These are phyloP conservation scores for Malthinus flaveolus DNA, from an alignment of 2,888 invertebrate genomes.

Conservation along the genomic window DNA sequence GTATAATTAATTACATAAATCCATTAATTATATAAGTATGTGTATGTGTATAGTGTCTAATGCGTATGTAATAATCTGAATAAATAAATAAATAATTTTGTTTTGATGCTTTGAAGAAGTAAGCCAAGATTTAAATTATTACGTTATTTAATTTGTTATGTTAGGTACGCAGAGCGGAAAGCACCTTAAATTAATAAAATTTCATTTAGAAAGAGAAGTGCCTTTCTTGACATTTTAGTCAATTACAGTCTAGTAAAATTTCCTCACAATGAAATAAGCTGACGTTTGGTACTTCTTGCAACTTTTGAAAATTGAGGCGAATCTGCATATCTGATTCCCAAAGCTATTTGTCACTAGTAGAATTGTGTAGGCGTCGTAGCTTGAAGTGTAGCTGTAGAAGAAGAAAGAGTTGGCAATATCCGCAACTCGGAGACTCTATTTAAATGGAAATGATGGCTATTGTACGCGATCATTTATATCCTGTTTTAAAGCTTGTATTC, in stretches of 20 bases:
- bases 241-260: constrained; percentile 23
- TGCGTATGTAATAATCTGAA: too few relatives aligned
- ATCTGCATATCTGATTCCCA: constrained; percentile 45
- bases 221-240: constrained; percentile 16
- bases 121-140: too few relatives aligned
- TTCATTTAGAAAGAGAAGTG: not conserved
- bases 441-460: constrained; percentile 49
- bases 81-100: too few relatives aligned
- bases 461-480: constrained; percentile 46
- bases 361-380: constrained; percentile 45
- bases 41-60: too few relatives aligned
- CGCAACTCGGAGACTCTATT: constrained; percentile 46
- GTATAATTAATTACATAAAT: too few relatives aligned
- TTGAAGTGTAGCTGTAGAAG: constrained; percentile 44
- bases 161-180: too few relatives aligned
- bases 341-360: constrained; percentile 45
- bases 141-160: too few relatives aligned
- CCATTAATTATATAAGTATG: too few relatives aligned
- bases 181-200: not conserved
- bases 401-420: constrained; percentile 47
- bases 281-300: constrained; percentile 27
- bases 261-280: constrained; percentile 26
- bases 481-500: constrained; percentile 41
- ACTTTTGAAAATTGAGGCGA: constrained; percentile 32
- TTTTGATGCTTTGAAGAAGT: too few relatives aligned